These are phyloP conservation scores for Varecia variegata DNA, from an alignment of 2,797 vertebrate genomes.

Conservation along the genomic window DNA sequence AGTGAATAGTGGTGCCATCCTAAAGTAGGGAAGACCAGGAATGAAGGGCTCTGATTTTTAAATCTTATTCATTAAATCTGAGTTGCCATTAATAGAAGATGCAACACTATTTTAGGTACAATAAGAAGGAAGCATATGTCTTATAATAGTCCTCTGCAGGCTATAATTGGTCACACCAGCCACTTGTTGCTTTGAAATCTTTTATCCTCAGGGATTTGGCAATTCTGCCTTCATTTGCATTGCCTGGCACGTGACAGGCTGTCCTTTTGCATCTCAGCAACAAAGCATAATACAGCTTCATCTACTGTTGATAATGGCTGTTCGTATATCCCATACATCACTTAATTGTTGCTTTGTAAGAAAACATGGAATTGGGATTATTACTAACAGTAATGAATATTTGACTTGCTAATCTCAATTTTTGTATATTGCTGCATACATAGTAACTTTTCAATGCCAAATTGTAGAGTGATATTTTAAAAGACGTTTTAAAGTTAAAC, in stretches of 20 bases:
- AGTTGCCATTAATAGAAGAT: constrained; percentile 35
- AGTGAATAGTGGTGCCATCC: background rate
- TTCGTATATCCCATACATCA: constrained; percentile 18
- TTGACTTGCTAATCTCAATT: constrained; percentile 11
- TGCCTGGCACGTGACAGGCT: background rate
- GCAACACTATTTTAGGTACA: background rate
- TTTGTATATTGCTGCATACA: background rate
- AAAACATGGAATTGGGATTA: background rate
- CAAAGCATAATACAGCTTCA: constrained; percentile 1
- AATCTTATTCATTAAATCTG: background rate
- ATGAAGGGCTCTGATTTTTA: background rate
- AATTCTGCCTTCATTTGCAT: background rate
- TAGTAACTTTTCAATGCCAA: background rate
- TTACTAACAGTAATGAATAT: background rate
- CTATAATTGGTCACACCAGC: background rate
- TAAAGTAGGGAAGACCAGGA: background rate
- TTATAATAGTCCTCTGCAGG: background rate
- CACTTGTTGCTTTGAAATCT: constrained; percentile 30
- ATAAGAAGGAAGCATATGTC: background rate
- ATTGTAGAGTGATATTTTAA: constrained; percentile 24
- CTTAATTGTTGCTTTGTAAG: background rate
- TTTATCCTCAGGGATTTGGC: constrained; percentile 19
- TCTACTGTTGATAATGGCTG: background rate
- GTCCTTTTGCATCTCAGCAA: constrained; percentile 12
- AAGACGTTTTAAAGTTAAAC: constrained; percentile 19